A percentile compares a stretch with the other conserved stretches of the same genome.
Conservation (phyloP, 2,113 vertebrate genomes). For the Cygnus atratus region DNA sequence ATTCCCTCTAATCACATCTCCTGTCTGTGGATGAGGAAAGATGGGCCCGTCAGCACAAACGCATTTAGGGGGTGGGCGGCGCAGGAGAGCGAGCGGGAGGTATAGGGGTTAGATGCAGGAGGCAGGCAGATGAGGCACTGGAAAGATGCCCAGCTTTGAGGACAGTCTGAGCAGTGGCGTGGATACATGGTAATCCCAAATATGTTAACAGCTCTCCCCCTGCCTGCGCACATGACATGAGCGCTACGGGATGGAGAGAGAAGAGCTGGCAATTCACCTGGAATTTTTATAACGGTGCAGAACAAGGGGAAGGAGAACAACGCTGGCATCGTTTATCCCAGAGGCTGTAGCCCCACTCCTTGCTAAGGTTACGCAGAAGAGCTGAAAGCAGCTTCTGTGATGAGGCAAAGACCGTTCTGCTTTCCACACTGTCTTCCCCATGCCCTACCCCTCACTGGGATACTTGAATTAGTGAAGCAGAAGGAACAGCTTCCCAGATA, state of each 20-base stretch:
- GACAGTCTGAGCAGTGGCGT: background rate
- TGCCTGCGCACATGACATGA: background rate
- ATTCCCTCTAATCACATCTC: constrained; percentile 81
- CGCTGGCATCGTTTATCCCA: background rate
- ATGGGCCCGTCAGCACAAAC: constrained; percentile 70
- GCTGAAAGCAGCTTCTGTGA: background rate
- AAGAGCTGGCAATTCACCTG: background rate
- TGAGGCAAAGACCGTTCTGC: background rate
- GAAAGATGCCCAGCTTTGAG: constrained; percentile 21
- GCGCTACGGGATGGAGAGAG: background rate
- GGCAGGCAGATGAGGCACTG: constrained; percentile 29
- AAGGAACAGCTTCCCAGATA: background rate
- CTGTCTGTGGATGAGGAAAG: constrained; percentile 74
- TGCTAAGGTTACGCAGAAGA: background rate
- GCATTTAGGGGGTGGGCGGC: constrained; percentile 36
- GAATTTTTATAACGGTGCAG: background rate
- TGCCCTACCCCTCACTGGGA: background rate
- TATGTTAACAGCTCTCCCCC: background rate
- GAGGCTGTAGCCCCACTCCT: background rate
- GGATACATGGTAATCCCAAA: background rate
- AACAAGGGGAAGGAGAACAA: background rate
- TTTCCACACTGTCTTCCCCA: background rate
- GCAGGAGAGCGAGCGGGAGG: background rate
- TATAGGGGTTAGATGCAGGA: constrained; percentile 17
- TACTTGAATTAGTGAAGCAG: background rate